Base-by-base conservation (phyloP, 2,888 invertebrate genomes). In the Epirrhoe alternata region DNA sequence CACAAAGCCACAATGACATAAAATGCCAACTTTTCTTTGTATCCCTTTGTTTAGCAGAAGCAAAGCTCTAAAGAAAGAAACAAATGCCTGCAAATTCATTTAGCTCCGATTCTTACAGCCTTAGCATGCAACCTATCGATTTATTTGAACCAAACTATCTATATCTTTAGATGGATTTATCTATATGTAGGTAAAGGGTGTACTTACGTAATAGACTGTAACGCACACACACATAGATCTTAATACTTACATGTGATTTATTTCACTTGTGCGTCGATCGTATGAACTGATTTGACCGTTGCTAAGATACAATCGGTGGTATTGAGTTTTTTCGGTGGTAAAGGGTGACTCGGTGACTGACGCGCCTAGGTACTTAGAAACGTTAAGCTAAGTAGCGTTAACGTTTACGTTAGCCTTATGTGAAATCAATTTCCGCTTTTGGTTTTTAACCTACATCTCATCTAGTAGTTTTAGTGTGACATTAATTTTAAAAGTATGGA, bases 241-340 rank as follows among this genome's bases (percentile, higher is more conserved):
- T 68, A 74, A n/a, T n/a, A n/a, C n/a, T 72, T 77, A 81, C 78
- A 78, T 82, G 71, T 83, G 84, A 82, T 80, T 81, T 83, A 81
- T 82, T 74, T 71, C 76, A 73, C 74, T 72, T 74, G 76, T 83
- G 84, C 84, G 84, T 85, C 81, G 72, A 70, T 73, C 58, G 68
- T 80, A 79, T 79, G 71, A 76, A 79, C 79, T 71, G 67, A 58
- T 59, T 58, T 71, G 66, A 14, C 45, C 69, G 86, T 86, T 85
- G 86, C 86, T 72, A 74, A 60, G 86, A 68, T 68, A 86, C 86
- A 70, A 67, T 71, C 71, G 75, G 70, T 73, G 73, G 73, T 77
- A 78, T 79, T 66, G 78, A 74, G 63, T 70, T 77, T 77, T 47
- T 77, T 68, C 42, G 53, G 56, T 52, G 56, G 55, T 62, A 59